A percentile compares a stretch with the other conserved stretches of the same genome.
These are phyloP conservation scores for Protodeltote pygarga DNA, from an alignment of 2,888 invertebrate genomes.

Conservation along the genomic window DNA sequence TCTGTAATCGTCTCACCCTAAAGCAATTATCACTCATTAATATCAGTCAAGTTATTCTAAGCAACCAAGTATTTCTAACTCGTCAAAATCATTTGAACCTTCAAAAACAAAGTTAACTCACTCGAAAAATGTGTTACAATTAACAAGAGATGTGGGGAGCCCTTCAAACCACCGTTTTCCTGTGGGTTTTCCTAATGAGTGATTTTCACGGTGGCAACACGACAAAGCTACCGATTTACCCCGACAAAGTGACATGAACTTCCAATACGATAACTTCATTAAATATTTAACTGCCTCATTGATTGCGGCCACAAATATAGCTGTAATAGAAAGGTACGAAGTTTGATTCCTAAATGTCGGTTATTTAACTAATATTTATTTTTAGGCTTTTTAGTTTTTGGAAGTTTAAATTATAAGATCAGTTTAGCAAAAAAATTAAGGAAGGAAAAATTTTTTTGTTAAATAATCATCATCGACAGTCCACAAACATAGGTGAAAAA, in stretches of 20 bases:
- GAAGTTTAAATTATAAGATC: too few relatives aligned
- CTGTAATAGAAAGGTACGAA: too few relatives aligned
- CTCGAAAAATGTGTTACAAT: slow-evolving; percentile 64
- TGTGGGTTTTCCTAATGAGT: slow-evolving; percentile 73
- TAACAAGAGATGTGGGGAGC: slow-evolving; percentile 62
- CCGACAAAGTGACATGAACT: slow-evolving; percentile 64
- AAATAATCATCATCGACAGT: too few relatives aligned
- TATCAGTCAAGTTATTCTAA: slow-evolving; percentile 2
- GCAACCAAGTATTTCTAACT: slow-evolving; percentile 31
- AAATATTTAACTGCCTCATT: too few relatives aligned
- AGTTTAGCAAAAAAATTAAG: too few relatives aligned
- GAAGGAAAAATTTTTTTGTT: too few relatives aligned
- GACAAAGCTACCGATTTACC: slow-evolving; percentile 48
- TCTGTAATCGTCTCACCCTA: slow-evolving; percentile 9
- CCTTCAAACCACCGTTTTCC: slow-evolving; percentile 66
- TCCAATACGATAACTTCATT: slow-evolving; percentile 72
- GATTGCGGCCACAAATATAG: too few relatives aligned
- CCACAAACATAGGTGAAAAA: too few relatives aligned
- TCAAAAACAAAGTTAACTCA: slow-evolving; percentile 52
- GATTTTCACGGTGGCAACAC: slow-evolving; percentile 69
- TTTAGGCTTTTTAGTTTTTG: too few relatives aligned
- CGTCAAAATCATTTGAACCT: slow-evolving; percentile 39
- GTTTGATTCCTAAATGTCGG: too few relatives aligned
- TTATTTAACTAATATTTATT: too few relatives aligned
- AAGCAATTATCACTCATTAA: slow-evolving; percentile 27